Evolutionary conservation across 2,888 invertebrate genomes (phyloP).

Genomic region (Labia minor): DNA sequence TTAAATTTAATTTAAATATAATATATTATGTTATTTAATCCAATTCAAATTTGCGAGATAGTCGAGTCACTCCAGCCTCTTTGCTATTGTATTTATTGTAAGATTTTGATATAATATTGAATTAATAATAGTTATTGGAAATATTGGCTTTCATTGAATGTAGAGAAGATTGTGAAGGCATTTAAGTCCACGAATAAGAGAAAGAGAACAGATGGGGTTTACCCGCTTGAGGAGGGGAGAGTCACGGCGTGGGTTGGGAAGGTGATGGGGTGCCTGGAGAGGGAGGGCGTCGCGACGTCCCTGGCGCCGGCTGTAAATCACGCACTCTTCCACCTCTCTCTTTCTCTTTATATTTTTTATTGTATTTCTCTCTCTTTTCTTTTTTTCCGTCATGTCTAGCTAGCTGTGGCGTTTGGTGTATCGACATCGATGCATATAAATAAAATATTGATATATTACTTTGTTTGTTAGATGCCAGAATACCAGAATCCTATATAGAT

Average conservation of each 20-base stretch:
- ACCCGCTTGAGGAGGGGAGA: too few species aligned
- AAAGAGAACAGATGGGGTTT: not conserved
- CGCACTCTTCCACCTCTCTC: not conserved
- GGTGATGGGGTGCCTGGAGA: not conserved
- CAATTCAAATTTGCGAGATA: too few species aligned
- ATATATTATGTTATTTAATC: too few species aligned
- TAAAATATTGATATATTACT: conserved; percentile 13
- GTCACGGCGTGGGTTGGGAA: too few species aligned
- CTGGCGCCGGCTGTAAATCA: conserved; percentile 7
- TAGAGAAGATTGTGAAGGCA: not conserved
- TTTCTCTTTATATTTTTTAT: not conserved
- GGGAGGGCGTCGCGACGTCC: not conserved
- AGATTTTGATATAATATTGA: too few species aligned
- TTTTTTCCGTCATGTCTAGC: not conserved
- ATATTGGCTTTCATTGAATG: too few species aligned
- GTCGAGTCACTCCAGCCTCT: too few species aligned
- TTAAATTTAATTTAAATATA: too few species aligned
- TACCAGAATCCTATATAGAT: not conserved
- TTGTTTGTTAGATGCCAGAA: conserved; percentile 2
- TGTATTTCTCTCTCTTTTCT: not conserved
- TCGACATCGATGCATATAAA: conserved; percentile 13
- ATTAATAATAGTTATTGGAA: too few species aligned
- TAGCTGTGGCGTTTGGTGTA: not conserved
- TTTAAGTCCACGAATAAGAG: not conserved
- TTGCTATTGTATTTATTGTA: too few species aligned